Percentiles rank a stretch among this genome's conserved stretches.
phyloP scores from a whole-genome alignment of 1,140 invertebrate genomes.

The Phymorhynchus buccinoides region DNA sequence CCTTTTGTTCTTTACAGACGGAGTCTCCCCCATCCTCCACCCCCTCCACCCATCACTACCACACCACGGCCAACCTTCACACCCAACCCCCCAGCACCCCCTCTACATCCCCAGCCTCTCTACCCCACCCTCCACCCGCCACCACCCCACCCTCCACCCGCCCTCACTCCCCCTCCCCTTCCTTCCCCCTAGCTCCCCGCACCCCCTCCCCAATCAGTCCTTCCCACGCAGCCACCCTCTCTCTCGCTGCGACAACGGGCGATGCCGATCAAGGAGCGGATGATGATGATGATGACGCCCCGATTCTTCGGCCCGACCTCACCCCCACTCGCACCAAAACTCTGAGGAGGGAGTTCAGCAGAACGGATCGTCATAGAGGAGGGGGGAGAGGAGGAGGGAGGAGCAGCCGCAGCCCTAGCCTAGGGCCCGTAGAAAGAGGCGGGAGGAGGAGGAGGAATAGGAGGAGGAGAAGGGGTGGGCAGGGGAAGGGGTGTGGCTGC shows the following conservation, averaged over 20 bases:
- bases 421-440: background rate
- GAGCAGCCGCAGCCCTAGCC: conserved; percentile 12
- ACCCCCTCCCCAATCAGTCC: background rate
- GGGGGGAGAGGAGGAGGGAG: background rate
- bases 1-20: background rate
- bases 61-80: background rate
- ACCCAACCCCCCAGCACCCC: background rate
- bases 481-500: background rate
- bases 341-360: conserved; percentile 31
- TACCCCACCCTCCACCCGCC: background rate
- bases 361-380: background rate
- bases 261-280: background rate
- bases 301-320: conserved; percentile 30
- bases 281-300: background rate
- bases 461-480: background rate
- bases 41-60: background rate
- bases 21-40: background rate
- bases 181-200: background rate
- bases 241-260: background rate
- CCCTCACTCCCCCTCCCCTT: background rate
- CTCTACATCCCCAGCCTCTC: too few relatives aligned
- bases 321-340: conserved; percentile 27
- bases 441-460: background rate
- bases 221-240: background rate
- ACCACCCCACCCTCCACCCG: background rate